Conservation (phyloP, 2,888 invertebrate species). For the Gari tellinella region DNA sequence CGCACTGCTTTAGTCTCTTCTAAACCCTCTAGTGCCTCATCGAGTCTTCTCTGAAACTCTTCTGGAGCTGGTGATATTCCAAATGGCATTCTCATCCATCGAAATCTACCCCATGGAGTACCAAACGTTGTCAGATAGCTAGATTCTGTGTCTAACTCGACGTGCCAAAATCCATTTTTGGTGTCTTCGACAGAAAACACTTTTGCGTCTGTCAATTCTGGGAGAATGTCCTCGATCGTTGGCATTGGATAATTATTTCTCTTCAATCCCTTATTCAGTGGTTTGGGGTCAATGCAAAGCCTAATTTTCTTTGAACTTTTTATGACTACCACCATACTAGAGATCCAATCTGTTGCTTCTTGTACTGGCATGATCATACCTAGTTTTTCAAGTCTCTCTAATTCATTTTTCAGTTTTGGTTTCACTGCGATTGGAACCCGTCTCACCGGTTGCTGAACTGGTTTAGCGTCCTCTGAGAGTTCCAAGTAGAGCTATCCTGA, state of each 20-base stretch:
- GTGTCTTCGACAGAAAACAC: constrained; percentile 38
- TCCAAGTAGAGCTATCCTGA: constrained; percentile 31
- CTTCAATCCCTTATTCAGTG: constrained; percentile 50
- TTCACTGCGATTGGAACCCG: constrained; percentile 47
- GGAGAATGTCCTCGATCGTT: constrained; percentile 51
- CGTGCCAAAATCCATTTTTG: constrained; percentile 34
- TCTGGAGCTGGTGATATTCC: constrained; percentile 47
- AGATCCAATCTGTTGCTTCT: constrained; percentile 60
- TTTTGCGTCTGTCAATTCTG: constrained; percentile 31
- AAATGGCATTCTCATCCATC: constrained; percentile 39
- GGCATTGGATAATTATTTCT: constrained; percentile 47
- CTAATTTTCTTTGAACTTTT: constrained; percentile 35
- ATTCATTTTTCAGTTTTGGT: constrained; percentile 44
- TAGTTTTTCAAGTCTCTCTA: constrained; percentile 38
- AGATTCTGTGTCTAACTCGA: constrained; percentile 24
- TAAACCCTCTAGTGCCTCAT: constrained; percentile 32
- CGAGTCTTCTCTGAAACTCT: constrained; percentile 27
- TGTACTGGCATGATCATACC: constrained; percentile 39
- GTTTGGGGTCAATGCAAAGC: constrained; percentile 58
- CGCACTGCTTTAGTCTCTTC: constrained; percentile 14
- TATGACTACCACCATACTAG: constrained; percentile 47
- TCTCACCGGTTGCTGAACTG: constrained; percentile 48
- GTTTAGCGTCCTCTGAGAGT: constrained; percentile 35
- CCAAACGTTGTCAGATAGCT: constrained; percentile 38
- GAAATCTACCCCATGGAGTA: constrained; percentile 37